phyloP scores from a whole-genome alignment of 1,140 invertebrate species.

The Berghia stephanieae region DNA sequence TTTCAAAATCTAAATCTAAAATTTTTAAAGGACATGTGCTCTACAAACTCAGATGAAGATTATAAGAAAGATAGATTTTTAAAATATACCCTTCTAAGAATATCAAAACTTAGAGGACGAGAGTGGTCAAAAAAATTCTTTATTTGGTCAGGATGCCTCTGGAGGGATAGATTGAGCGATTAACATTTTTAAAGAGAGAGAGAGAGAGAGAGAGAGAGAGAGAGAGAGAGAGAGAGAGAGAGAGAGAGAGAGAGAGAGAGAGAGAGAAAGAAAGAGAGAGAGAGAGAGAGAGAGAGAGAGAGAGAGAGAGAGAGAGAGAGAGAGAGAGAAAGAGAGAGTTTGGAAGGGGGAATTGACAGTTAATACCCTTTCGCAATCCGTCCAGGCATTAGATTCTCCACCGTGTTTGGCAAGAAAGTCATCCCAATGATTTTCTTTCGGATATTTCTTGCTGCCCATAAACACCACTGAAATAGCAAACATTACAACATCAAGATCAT shows the following conservation, averaged over 20 bases:
- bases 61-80: too few species aligned
- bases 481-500: too few species aligned
- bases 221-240: neutral
- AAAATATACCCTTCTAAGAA: too few species aligned
- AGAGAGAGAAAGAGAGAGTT: too few species aligned
- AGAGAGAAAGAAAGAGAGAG: neutral
- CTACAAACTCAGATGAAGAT: too few species aligned
- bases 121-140: too few species aligned
- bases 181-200: neutral
- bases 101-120: too few species aligned
- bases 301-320: neutral
- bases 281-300: neutral
- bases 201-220: neutral
- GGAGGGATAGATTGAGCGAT: neutral
- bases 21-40: too few species aligned
- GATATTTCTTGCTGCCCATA: slow-evolving; percentile 75
- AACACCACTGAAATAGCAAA: slow-evolving; percentile 63
- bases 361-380: slow-evolving; percentile 79
- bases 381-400: slow-evolving; percentile 83
- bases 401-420: slow-evolving; percentile 80
- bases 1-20: too few species aligned
- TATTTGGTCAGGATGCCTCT: too few species aligned
- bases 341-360: neutral
- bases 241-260: neutral
- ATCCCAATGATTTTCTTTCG: slow-evolving; percentile 87